Conservation (phyloP, 2,888 invertebrate species). For the Eretmocerus hayati region DNA sequence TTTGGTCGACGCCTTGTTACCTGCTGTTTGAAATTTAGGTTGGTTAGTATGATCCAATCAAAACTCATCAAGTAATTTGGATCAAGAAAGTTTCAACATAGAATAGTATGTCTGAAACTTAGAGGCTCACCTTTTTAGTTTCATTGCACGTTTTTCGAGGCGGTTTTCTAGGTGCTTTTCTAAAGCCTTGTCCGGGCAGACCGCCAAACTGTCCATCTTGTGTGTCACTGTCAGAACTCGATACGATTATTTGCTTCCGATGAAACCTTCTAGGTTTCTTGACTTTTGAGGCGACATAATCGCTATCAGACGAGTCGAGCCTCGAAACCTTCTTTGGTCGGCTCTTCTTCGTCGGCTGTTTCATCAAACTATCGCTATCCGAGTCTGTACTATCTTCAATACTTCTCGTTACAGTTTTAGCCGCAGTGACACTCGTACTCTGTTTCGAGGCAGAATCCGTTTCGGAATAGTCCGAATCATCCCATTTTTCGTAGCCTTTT, state of each 20-base stretch:
- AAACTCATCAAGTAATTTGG: no score
- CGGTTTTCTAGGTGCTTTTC: conserved; percentile 19
- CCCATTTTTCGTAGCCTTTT: conserved; percentile 53
- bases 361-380: conserved; percentile 38
- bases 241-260: conserved; percentile 28
- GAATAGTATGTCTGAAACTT: neutral
- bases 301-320: conserved; percentile 44
- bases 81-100: neutral
- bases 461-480: conserved; percentile 37
- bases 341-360: conserved; percentile 29
- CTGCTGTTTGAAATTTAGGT: neutral
- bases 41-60: no score
- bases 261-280: conserved; percentile 33
- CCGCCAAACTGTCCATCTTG: conserved; percentile 48
- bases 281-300: conserved; percentile 38
- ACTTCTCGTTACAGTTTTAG: conserved; percentile 29
- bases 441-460: conserved; percentile 26
- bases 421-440: conserved; percentile 32
- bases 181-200: conserved; percentile 48
- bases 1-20: conserved; percentile 32
- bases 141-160: conserved; percentile 40
- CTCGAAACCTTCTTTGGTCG: conserved; percentile 32
- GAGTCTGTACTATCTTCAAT: conserved; percentile 41
- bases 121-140: no score
- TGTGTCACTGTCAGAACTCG: conserved; percentile 45